These are phyloP conservation scores for Rousettus leschenaultii DNA, from an alignment of 2,113 vertebrate genomes.

Conservation along the genomic window DNA sequence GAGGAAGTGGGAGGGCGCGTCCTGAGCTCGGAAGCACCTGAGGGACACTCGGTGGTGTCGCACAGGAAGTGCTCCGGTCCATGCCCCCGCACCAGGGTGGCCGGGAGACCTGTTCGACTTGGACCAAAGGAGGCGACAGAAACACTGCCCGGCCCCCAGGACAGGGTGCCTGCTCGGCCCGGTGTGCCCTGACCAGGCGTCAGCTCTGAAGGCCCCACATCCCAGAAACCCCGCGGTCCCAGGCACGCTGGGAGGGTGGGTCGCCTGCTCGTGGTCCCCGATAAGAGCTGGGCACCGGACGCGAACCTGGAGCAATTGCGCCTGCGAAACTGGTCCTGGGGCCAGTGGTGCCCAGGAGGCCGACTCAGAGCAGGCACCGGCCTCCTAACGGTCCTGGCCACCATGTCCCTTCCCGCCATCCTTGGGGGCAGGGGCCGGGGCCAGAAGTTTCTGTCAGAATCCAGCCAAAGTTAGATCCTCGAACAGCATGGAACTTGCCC, in stretches of 20 bases:
- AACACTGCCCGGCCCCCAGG: not conserved
- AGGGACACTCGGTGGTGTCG: rapidly evolving
- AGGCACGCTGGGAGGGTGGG: rapidly evolving
- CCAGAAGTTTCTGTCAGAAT: not conserved
- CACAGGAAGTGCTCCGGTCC: not conserved
- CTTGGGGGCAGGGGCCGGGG: not conserved
- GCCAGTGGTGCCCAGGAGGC: rapidly evolving
- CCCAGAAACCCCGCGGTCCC: not conserved
- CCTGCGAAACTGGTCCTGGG: rapidly evolving
- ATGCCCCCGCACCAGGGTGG: rapidly evolving
- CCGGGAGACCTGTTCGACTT: not conserved
- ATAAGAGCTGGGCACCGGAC: rapidly evolving
- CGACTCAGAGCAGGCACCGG: rapidly evolving
- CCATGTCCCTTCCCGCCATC: not conserved
- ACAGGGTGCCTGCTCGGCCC: not conserved
- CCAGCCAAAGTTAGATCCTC: not conserved
- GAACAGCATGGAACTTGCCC: not conserved
- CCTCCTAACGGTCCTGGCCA: too few relatives aligned
- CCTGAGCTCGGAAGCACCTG: not conserved
- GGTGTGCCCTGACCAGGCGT: rapidly evolving
- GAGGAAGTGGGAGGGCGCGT: too few relatives aligned
- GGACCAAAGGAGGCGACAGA: not conserved
- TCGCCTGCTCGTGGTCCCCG: rapidly evolving
- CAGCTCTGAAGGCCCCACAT: rapidly evolving
- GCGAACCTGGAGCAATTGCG: rapidly evolving